Base-by-base conservation (phyloP, 2,113 vertebrate species). In the Prolemur simus region DNA sequence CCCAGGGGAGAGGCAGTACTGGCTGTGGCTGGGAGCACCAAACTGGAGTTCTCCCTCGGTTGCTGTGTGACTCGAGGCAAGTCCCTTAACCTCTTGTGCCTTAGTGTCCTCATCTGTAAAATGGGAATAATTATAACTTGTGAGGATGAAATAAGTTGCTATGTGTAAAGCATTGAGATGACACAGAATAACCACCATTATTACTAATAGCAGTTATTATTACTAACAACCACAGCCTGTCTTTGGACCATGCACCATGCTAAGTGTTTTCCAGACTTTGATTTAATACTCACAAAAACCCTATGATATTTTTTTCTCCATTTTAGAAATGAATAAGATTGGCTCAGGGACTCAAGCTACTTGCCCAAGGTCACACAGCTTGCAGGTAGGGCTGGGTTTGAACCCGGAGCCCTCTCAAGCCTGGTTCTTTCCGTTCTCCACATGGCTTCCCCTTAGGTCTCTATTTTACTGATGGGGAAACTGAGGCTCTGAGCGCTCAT, bases 101-200 rank as follows among this genome's bases (percentile, higher is more conserved):
- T 96, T 21, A 69, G 73, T 63, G 37, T 54, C 23, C n/a, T 83
- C 83, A 23, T 86, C 94, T 76, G 9, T 54, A 74, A 92, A 94
- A 42, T 32, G 73, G 42, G 60, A 81, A 47, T 49, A n/a, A 25
- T 32, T 60, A 34, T 3, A 52, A 39, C n/a, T 20, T n/a, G 47
- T 71, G 29, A 80, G 42, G 42, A 47, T 60, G 58, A 80, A 89
- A 60, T 73, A 32, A 87, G 12, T 42, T 45, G 32, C 27, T 20
- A 17, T 1, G 25, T 20, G 14, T 52, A 18, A 74, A 60, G 32
- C 39, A 29, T 80, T 52, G 45, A 76, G 49, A 71, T 12, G 3
- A 58, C 69, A 54, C 25, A 21, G 29, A 88, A n/a, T 21, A n/a
- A 37, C 11, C 54, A 14, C 58, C 39, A 10, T 49, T 34, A 25